Evolutionary conservation across 1,140 invertebrate species (phyloP).

Genomic region (Manduca sexta): DNA sequence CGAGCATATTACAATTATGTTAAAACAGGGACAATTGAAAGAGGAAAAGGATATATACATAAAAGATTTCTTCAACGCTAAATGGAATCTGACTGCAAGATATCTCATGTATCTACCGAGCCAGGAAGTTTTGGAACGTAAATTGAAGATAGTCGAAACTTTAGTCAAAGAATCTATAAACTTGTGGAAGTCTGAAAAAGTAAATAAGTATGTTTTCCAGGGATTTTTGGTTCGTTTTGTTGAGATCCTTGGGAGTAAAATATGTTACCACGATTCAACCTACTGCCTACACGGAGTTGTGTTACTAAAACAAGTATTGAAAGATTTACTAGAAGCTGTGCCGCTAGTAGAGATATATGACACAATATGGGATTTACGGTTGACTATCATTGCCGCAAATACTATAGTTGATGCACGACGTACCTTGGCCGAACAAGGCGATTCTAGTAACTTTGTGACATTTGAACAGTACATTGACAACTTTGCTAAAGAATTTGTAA

Average conservation of each 20-base stretch:
- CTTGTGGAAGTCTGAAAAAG: conserved; percentile 20
- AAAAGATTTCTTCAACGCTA: conserved; percentile 15
- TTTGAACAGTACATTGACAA: conserved; percentile 3
- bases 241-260: background rate
- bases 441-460: background rate
- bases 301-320: too few relatives aligned
- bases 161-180: conserved; percentile 24
- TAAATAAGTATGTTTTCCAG: conserved; percentile 12
- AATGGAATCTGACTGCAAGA: conserved; percentile 31
- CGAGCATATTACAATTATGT: conserved; percentile 24
- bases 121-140: conserved; percentile 20
- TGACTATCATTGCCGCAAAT: conserved; percentile 12
- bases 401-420: background rate
- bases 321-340: conserved; percentile 10
- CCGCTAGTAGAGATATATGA: conserved; percentile 25
- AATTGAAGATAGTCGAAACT: conserved; percentile 14
- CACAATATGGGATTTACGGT: conserved; percentile 16
- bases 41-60: too few relatives aligned
- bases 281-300: too few relatives aligned
- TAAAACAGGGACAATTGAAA: conserved; percentile 15
- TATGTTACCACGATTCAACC: too few relatives aligned
- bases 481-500: conserved; percentile 18
- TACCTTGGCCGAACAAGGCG: background rate
- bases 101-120: conserved; percentile 26
- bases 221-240: conserved; percentile 6